Base-by-base conservation (phyloP, 2,113 vertebrate species). In the Procavia capensis region DNA sequence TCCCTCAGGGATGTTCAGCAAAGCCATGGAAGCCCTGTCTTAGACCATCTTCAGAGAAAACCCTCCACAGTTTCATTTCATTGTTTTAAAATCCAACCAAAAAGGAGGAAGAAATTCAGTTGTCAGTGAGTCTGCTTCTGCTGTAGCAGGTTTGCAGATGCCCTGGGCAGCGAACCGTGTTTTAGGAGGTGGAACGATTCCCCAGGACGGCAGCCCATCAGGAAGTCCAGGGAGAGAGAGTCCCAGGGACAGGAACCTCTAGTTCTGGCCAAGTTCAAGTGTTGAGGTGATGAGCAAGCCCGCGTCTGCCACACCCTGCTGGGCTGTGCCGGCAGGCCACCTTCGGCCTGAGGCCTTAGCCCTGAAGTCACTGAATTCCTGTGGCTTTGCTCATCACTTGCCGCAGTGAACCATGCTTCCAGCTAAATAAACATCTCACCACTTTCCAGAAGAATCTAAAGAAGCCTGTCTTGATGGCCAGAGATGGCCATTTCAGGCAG, bases 391-490 rank as follows among this genome's bases (percentile, higher is more conserved):
- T 91, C n/a, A 79, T 89, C 45, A 57, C 54, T 64, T 27, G 54
- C 89, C 88, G 34, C 57, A 93, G 2, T 24, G 45, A 95, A 84
- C 47, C 45, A 47, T 39, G 85, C 45, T 85, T 24, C 9, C 31
- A 66, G 43, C 80, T 90, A 81, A 93, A 87, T 90, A 93, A 96
- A 82, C 82, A 81, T 79, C 45, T 64, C 61, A 50, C 43, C 90
- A 45, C 66, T 95, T 96, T 88, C 82, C 92, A 90, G 57, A 94
- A 91, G 68, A 85, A 88, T 86, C 86, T 61, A 85, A 92, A 90
- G 61, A 41, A 89, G 47, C 9, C 86, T 88, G 68, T 72, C 63
- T 92, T 91, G 91, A 81, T 59, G 75, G 66, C 85, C 1, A 3
- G 80, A 91, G 86, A 95, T 76, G 72, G 93, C 86, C 91, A 31